Base-by-base conservation (phyloP, 2,797 vertebrate species). In the Pelobates cultripes region DNA sequence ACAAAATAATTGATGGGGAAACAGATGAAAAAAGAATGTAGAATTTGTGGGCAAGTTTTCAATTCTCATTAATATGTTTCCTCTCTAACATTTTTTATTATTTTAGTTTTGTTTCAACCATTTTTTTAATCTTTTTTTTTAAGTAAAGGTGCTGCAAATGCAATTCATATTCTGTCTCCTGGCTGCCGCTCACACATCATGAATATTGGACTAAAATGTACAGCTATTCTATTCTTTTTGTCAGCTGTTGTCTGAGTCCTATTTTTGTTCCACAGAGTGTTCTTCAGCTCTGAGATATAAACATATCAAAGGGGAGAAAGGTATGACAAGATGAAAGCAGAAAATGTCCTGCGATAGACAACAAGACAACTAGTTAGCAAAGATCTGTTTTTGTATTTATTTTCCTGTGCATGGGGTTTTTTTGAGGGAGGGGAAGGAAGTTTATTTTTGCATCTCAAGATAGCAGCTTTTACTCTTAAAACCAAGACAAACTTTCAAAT, bases 311-410 rank as follows among this genome's bases (percentile, higher is more conserved):
- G 70, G 78, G 14, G 53, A 66, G 43, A 70, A 45, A 77, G 71
- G 51, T 78, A 83, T 63, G 76, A 74, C 81, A 83, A 83, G 76
- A 78, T 83, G 71, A 83, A 83, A 78, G 70, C 17, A 63, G 77
- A 67, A 82, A 10, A 74, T 78, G 75, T 83, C 51, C 75, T 61
- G 63, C 28, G 63, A 61, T 61, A 83, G 77, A 78, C 75, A 83
- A 43, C 57, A 64, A 77, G 61, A 77, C 74, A 77, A 82, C 81
- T 67, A 70, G 81, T 73, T 78, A 78, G 70, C 55, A 73, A 41
- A 82, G 28, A 78, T 77, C 43, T 44, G 9, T 61, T 73, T 82
- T 13, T 51, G 64, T 71, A 43, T 12, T 73, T n/a, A 43, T 77
- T 51, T 66, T 82, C 71, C 28, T 28, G 28, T 28, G 28, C 28